phyloP scores from a whole-genome alignment of 2,797 vertebrate species.

The Babyrousa celebensis region DNA sequence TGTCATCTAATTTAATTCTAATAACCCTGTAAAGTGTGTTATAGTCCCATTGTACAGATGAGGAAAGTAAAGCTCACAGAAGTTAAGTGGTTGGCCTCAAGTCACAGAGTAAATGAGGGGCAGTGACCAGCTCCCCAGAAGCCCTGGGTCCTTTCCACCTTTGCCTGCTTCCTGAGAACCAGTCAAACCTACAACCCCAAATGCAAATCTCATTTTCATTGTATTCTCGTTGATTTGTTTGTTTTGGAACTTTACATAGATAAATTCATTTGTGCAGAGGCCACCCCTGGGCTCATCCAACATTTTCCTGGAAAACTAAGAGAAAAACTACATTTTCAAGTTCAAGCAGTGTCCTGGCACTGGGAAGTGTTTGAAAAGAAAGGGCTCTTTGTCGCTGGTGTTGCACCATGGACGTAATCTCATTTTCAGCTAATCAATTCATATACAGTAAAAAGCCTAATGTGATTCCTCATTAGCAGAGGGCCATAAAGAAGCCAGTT shows the following conservation, averaged over 20 bases:
- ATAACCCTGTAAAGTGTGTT: neutral
- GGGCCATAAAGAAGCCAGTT: constrained; percentile 86
- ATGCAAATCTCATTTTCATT: neutral
- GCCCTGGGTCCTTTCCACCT: neutral
- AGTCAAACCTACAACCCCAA: neutral
- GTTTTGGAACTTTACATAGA: constrained; percentile 21
- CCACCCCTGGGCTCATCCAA: neutral
- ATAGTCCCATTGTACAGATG: neutral
- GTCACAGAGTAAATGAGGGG: neutral
- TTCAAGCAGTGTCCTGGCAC: neutral
- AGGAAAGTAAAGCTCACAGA: neutral
- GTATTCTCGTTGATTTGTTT: neutral
- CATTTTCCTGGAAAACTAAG: constrained; percentile 81
- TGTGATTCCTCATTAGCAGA: constrained; percentile 85
- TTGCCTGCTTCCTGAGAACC: neutral
- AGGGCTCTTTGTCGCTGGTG: constrained; percentile 83
- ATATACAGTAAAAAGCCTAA: constrained; percentile 85
- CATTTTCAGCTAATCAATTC: constrained; percentile 88
- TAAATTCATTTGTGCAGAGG: constrained; percentile 10
- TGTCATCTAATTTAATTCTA: neutral
- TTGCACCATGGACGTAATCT: constrained; percentile 80
- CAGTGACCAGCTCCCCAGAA: neutral
- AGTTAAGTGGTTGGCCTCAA: neutral
- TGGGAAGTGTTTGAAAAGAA: constrained; percentile 80
- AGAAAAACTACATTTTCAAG: constrained; percentile 59